Conservation (phyloP, 2,888 invertebrate genomes). For the Orchesellides sinensis region DNA sequence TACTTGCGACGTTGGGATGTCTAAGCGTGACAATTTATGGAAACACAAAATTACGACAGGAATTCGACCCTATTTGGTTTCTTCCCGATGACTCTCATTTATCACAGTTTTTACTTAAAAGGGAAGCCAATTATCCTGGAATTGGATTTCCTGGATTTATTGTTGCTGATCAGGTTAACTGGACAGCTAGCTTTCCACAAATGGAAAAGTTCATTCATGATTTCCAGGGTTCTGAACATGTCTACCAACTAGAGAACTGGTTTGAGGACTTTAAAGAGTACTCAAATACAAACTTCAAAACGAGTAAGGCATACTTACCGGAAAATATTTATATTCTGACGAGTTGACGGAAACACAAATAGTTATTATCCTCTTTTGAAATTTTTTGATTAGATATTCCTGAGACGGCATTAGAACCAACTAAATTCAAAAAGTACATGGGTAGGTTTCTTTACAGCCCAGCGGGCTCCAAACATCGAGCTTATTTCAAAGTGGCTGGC, state of each 20-base stretch:
- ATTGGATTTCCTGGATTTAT: slow-evolving; percentile 82
- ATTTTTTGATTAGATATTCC: slow-evolving; percentile 72
- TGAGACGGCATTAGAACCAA: slow-evolving; percentile 77
- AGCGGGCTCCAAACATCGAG: slow-evolving; percentile 83
- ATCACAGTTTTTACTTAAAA: slow-evolving; percentile 80
- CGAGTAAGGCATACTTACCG: slow-evolving; percentile 78
- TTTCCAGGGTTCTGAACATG: slow-evolving; percentile 80
- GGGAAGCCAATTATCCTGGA: slow-evolving; percentile 82
- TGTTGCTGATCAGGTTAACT: slow-evolving; percentile 84
- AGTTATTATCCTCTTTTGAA: background rate
- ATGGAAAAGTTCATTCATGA: slow-evolving; percentile 80
- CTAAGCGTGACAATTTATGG: slow-evolving; percentile 82
- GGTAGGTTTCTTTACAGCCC: slow-evolving; percentile 85
- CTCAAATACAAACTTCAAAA: slow-evolving; percentile 80
- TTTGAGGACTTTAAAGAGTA: slow-evolving; percentile 82
- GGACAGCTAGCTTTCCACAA: slow-evolving; percentile 81
- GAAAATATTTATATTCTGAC: background rate
- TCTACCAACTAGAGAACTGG: slow-evolving; percentile 82
- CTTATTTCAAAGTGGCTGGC: slow-evolving; percentile 81
- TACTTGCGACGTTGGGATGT: slow-evolving; percentile 81
- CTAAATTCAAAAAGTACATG: slow-evolving; percentile 81
- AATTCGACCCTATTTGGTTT: slow-evolving; percentile 89
- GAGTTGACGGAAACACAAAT: background rate
- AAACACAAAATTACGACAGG: slow-evolving; percentile 83
- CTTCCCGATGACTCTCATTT: slow-evolving; percentile 85